These are phyloP conservation scores for Scolopax bukidnonensis DNA, from an alignment of 2,797 vertebrate species.

Conservation along the genomic window DNA sequence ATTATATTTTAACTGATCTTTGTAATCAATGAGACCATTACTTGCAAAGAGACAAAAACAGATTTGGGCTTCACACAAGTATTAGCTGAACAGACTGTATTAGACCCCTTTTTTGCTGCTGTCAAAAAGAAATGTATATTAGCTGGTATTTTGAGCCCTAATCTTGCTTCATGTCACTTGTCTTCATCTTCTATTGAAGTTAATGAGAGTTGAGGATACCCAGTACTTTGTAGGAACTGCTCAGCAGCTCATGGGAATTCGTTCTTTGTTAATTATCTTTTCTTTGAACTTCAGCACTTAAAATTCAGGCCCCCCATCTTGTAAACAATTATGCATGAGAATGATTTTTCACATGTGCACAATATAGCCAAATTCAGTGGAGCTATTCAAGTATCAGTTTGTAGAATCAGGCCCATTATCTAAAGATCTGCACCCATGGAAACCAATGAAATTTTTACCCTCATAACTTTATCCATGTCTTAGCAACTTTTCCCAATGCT, in stretches of 20 bases:
- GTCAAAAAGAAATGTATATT: not conserved
- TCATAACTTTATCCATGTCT: not conserved
- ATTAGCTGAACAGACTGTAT: not conserved
- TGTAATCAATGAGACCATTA: not conserved
- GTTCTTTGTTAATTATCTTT: slow-evolving; percentile 24
- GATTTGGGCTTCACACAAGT: not conserved
- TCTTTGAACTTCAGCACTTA: slow-evolving; percentile 27
- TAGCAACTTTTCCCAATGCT: not conserved
- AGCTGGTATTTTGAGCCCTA: not conserved
- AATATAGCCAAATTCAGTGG: not conserved
- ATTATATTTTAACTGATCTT: not conserved
- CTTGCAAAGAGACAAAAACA: not conserved
- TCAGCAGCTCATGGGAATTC: slow-evolving; percentile 18
- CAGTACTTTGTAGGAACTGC: not conserved
- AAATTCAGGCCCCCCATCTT: not conserved
- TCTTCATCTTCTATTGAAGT: not conserved
- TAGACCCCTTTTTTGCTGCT: not conserved
- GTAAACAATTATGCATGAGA: slow-evolving; percentile 1
- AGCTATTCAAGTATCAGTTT: not conserved
- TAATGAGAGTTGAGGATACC: not conserved
- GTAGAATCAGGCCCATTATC: not conserved
- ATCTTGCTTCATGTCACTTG: not conserved
- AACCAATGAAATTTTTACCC: not conserved
- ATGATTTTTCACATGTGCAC: not conserved
- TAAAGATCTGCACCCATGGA: not conserved